Evolutionary conservation across 2,797 vertebrate genomes (phyloP), one percentile per base, ranked within the genome.

Genomic region (Numenius phaeopus): DNA sequence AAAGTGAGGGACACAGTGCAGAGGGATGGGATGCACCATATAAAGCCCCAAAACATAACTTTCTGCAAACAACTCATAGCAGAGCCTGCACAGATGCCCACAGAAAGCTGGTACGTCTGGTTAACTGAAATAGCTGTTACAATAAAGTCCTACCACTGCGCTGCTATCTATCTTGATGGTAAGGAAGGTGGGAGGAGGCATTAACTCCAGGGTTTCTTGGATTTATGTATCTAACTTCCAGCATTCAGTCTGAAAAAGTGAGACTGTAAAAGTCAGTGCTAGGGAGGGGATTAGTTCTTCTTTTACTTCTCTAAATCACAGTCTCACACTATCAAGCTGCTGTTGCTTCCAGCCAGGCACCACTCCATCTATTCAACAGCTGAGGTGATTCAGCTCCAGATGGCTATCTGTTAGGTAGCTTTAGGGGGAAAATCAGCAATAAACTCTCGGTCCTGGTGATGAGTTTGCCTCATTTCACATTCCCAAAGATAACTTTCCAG

Each of bases 271-370:
- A 89, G 49, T 66, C 55, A 34, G 18, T 47, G 29, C 57, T 91
- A 57, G 37, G 44, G 50, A 62, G 10, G 15, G 42, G 47, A 92
- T 94, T 64, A 72, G 9, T 54, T 95, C 89, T 78, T 84, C 54
- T 66, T 91, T 80, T 83, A 37, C 82, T 85, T 75, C 94, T 78
- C 44, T 96, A 95, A 96, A 97, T 96, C 91, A 94, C 46, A 77
- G 54, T 17, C 77, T 61, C 24, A 73, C 1, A 3, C 52, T 83
- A 77, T 89, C 52, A 91, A 83, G 71, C 29, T 93, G 70, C 50
- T 92, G 15, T 21, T 96, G 58, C 93, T 93, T 91, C 62, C 52
- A 90, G 50, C 34, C 55, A 70, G 70, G 29, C 59, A 78, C 62
- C 29, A 77, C 62, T 95, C 77, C 75, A 90, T 88, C 79, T 90